Evolutionary conservation across 2,888 invertebrate genomes (phyloP).

Genomic region (Trachelus stipa): DNA sequence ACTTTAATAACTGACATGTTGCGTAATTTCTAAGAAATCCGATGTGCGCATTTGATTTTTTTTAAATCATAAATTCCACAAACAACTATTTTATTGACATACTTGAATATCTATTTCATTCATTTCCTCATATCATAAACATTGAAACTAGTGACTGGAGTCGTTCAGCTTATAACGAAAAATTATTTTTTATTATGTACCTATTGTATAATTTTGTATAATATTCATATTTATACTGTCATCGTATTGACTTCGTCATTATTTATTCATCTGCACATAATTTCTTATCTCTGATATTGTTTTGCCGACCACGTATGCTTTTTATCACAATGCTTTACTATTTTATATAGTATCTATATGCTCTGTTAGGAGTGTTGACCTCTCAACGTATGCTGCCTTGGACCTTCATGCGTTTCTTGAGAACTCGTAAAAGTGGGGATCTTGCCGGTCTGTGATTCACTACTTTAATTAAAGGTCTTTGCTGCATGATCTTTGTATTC

Average conservation of each 20-base stretch:
- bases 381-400: not conserved
- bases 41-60: not conserved
- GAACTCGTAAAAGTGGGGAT: not conserved
- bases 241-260: not conserved
- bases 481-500: slow-evolving; percentile 10
- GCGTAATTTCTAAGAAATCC: not conserved
- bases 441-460: not conserved
- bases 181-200: no score
- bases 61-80: not conserved
- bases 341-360: not conserved
- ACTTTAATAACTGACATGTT: not conserved
- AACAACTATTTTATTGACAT: not conserved
- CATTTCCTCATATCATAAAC: not conserved
- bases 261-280: not conserved
- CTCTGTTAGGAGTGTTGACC: not conserved
- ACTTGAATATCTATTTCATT: not conserved
- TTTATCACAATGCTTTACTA: not conserved
- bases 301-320: not conserved
- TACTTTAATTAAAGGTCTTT: slow-evolving; percentile 24
- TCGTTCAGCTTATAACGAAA: no score
- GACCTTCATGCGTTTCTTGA: not conserved
- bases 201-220: not conserved
- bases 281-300: not conserved
- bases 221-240: not conserved
- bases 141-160: not conserved